phyloP scores from a whole-genome alignment of 1,140 invertebrate species.

The Elymnias hypermnestra region DNA sequence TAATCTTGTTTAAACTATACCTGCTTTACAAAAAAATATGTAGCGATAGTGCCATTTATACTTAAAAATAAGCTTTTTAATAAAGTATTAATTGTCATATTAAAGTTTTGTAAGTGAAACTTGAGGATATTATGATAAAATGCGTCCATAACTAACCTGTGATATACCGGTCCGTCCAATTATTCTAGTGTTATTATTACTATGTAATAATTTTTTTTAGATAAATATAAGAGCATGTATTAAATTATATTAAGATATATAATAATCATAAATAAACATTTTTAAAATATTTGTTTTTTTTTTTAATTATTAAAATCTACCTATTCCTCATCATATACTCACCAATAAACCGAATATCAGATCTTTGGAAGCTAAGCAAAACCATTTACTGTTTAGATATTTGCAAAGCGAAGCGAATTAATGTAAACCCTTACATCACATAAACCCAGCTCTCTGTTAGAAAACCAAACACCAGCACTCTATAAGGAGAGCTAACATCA shows the following conservation, averaged over 20 bases:
- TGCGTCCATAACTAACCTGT: constrained; percentile 55
- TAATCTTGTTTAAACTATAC: too few species aligned
- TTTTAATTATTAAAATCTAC: background rate
- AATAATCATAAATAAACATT: constrained; percentile 1
- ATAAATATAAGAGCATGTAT: background rate
- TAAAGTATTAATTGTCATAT: background rate
- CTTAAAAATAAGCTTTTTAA: background rate
- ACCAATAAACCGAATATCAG: too few species aligned
- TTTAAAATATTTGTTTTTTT: background rate
- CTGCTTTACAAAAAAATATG: too few species aligned
- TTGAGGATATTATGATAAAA: constrained; percentile 3
- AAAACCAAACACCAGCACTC: too few species aligned
- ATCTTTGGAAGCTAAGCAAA: too few species aligned
- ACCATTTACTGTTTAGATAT: too few species aligned
- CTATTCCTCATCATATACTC: too few species aligned
- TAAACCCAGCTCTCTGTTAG: too few species aligned
- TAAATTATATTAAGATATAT: constrained; percentile 1
- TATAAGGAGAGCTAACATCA: too few species aligned
- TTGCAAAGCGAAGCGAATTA: too few species aligned
- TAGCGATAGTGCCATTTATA: background rate
- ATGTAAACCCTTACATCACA: too few species aligned
- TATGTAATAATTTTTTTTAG: constrained; percentile 20
- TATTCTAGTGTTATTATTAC: constrained; percentile 23
- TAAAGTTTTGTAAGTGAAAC: background rate
- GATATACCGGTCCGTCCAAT: constrained; percentile 60